Base-by-base conservation (phyloP, 2,888 invertebrate genomes). In the Drosophila falleni region DNA sequence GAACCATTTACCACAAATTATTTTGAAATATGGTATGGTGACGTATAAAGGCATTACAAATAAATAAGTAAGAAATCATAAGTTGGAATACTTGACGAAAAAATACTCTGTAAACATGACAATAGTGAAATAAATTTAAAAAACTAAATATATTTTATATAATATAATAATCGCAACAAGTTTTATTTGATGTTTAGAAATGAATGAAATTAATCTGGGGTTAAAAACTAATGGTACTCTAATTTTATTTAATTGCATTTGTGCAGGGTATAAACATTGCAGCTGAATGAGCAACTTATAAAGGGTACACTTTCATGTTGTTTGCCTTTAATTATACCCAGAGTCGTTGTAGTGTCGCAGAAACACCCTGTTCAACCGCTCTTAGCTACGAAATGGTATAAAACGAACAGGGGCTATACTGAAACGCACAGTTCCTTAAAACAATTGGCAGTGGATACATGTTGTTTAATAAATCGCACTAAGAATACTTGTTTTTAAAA, bases 1-100 rank as follows among this genome's bases (percentile, higher is more conserved):
- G 50, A 51, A 87, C 74, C 71, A 65, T 71, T 81, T 87, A 81
- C 87, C 81, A 68, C 85, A 87, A 69, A 81, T 87, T 77, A 69
- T 66, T 66, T 65, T 67, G 44, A 81, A 81, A 87, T 81, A 77
- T 87, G 85, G 55, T 84, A 77, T 87, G 85, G 55, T 84, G 74
- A 81, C 87, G 81, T 85, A 71, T 81, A 64, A 74, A 49, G 56
- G 70, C 74, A 74, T 74, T 65, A 71, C 53, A 64, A 68, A 50
- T 50, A 65, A 55, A 50, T 50, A 65, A 55, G n/a, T n/a, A 26
- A 10, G 49, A 56, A 54, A 51, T 19, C 39, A 16, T 10, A 51
- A 1, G 4, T 35, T 6, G 8, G 1, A 13, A 8, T 31, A 6
- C 8, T 10, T 5, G 41, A 49, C 41, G 19, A 1, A 0, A 0